A percentile compares a stretch with the other conserved stretches of the same genome.
phyloP scores from a whole-genome alignment of 2,888 invertebrate species.

The Microctonus hyperodae region DNA sequence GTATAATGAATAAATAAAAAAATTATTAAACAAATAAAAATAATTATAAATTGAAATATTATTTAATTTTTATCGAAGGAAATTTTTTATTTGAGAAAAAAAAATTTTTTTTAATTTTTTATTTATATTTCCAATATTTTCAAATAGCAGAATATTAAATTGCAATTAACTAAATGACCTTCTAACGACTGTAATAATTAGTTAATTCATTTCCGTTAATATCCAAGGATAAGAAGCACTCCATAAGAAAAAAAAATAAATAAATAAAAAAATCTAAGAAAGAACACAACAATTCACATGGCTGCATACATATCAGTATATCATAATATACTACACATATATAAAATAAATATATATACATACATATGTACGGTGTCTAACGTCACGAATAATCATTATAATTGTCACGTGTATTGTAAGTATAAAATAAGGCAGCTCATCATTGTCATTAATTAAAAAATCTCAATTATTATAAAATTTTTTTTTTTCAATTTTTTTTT shows the following conservation, averaged over 20 bases:
- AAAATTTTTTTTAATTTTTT: too few relatives aligned
- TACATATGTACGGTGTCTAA: too few relatives aligned
- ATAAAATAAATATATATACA: too few relatives aligned
- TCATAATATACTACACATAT: too few relatives aligned
- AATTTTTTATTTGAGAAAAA: background rate
- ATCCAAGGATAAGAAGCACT: slow-evolving; percentile 1
- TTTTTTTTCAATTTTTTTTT: background rate
- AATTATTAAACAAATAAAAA: too few relatives aligned
- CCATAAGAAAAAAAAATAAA: background rate
- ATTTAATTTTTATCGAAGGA: too few relatives aligned
- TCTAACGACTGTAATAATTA: background rate
- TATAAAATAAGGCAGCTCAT: slow-evolving; percentile 8
- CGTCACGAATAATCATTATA: slow-evolving; percentile 8
- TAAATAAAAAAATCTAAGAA: background rate
- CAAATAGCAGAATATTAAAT: background rate
- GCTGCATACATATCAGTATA: background rate
- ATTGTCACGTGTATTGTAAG: slow-evolving; percentile 32
- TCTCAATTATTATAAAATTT: slow-evolving; percentile 11
- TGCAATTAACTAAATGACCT: background rate
- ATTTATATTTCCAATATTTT: background rate
- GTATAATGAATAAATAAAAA: too few relatives aligned
- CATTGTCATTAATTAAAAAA: background rate
- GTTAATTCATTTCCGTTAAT: background rate
- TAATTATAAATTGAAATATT: too few relatives aligned
- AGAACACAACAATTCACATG: background rate